Evolutionary conservation across 2,113 vertebrate genomes (phyloP).

Genomic region (Cygnus atratus): DNA sequence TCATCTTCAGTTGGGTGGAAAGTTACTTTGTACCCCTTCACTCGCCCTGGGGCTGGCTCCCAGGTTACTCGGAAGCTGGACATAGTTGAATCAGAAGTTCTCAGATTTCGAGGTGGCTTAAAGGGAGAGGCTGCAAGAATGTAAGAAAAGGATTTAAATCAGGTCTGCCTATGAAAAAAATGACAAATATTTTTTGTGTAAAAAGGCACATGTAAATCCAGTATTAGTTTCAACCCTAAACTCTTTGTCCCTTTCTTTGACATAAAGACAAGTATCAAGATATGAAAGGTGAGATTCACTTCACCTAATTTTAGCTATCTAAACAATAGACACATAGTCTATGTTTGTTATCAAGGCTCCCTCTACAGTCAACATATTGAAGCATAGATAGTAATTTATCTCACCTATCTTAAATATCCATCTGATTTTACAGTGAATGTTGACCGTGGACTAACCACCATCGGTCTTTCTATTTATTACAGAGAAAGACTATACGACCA

Average conservation of each 20-base stretch:
- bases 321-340: not conserved
- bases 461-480: not conserved
- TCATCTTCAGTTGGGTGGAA: slow-evolving; percentile 87
- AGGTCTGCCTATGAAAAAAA: not conserved
- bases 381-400: not conserved
- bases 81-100: slow-evolving; percentile 92
- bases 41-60: slow-evolving; percentile 89
- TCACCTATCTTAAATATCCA: not conserved
- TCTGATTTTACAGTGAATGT: not conserved
- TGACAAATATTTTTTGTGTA: not conserved
- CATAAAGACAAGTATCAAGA: not conserved
- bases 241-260: not conserved
- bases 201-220: not conserved
- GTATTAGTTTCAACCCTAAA: not conserved
- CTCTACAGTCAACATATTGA: not conserved
- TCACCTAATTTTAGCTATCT: not conserved
- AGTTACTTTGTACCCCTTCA: slow-evolving; percentile 92
- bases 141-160: not conserved
- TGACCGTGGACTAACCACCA: not conserved
- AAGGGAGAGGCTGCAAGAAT: slow-evolving; percentile 85
- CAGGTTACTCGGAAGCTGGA: slow-evolving; percentile 94
- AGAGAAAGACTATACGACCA: not conserved
- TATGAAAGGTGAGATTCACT: not conserved
- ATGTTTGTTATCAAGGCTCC: not conserved
- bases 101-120: slow-evolving; percentile 93